Evolutionary conservation across 2,113 vertebrate species (phyloP).

Genomic region (Podiceps cristatus): DNA sequence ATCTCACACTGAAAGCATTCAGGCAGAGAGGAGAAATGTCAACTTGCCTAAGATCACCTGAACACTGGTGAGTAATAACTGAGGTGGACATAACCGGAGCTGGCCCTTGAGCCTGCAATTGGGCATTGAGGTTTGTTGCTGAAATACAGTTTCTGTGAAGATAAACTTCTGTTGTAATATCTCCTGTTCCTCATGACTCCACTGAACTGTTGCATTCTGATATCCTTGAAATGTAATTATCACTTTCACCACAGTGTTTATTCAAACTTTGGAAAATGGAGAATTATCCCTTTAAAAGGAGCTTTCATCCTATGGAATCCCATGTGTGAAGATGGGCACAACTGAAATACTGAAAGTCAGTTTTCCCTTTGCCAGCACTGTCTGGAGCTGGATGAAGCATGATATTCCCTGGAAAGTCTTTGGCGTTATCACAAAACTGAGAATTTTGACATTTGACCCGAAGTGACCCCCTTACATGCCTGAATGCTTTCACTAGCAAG

Average conservation of each 20-base stretch:
- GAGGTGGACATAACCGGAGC: background rate
- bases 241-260: background rate
- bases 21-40: background rate
- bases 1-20: background rate
- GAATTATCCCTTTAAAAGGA: background rate
- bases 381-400: background rate
- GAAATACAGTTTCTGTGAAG: background rate
- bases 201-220: background rate
- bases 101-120: background rate
- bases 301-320: background rate
- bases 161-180: background rate
- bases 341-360: background rate
- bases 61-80: background rate
- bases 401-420: background rate
- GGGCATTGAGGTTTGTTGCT: background rate
- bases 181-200: background rate
- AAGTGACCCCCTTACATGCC: rapidly evolving
- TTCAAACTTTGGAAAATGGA: background rate
- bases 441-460: background rate
- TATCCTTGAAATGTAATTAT: background rate
- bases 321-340: background rate
- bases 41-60: background rate
- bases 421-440: background rate
- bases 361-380: background rate
- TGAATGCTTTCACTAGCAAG: background rate